Evolutionary conservation across 2,113 vertebrate species (phyloP).

Genomic region (Crocuta crocuta): DNA sequence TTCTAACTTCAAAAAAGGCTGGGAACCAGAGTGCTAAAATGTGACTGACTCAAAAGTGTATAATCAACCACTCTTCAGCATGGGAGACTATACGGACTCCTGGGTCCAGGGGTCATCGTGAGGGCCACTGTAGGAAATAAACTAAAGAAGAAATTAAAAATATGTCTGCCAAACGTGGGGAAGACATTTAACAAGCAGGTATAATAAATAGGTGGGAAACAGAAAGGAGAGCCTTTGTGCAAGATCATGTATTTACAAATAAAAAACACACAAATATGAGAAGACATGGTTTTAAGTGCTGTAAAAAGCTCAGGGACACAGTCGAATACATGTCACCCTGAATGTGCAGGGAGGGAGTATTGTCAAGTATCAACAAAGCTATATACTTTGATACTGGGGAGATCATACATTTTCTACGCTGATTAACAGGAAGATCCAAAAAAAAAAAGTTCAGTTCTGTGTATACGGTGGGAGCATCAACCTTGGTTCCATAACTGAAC

Average conservation of each 20-base stretch:
- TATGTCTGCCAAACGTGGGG: background rate
- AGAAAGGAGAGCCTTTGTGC: background rate
- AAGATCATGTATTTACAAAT: background rate
- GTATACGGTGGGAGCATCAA: background rate
- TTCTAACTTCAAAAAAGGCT: background rate
- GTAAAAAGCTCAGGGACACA: conserved; percentile 8
- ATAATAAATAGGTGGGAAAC: background rate
- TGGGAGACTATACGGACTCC: background rate
- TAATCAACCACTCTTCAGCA: background rate
- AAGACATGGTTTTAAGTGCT: background rate
- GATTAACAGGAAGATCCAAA: background rate
- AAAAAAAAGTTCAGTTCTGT: background rate
- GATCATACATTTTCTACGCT: background rate
- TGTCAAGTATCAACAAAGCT: background rate
- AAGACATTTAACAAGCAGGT: background rate
- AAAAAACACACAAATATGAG: background rate
- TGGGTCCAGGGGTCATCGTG: background rate
- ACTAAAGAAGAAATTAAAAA: background rate
- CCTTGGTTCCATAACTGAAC: background rate
- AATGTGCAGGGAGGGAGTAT: background rate
- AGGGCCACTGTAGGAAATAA: background rate
- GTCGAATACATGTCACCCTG: background rate
- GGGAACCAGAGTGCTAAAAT: background rate
- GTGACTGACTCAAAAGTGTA: background rate
- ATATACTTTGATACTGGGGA: background rate